Percentiles rank a stretch among this genome's conserved stretches.
phyloP scores from a whole-genome alignment of 1,140 invertebrate species.

The Drosophila kanapiae region DNA sequence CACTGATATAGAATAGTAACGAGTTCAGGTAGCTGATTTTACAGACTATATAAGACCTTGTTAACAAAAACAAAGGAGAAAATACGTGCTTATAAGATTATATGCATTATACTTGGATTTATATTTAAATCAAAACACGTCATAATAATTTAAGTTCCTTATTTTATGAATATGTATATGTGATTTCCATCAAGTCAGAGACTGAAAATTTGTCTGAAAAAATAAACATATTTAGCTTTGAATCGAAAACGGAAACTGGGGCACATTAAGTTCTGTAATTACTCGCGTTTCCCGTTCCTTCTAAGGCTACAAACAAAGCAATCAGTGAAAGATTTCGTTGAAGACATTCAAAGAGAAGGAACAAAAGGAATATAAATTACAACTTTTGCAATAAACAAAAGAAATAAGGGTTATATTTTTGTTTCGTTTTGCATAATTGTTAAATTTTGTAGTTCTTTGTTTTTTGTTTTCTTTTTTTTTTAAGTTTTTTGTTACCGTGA shows the following conservation, averaged over 20 bases:
- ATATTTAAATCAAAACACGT: not conserved
- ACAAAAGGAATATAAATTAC: slow-evolving; percentile 41
- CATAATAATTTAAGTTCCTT: not conserved
- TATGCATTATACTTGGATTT: not conserved
- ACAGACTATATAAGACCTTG: not conserved
- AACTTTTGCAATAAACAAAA: slow-evolving; percentile 36
- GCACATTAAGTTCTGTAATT: slow-evolving; percentile 1
- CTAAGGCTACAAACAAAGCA: slow-evolving; percentile 34
- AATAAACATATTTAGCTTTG: slow-evolving; percentile 8
- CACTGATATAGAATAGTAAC: not conserved
- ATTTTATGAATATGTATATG: not conserved
- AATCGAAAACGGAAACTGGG: slow-evolving; percentile 22
- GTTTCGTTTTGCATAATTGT: slow-evolving; percentile 50
- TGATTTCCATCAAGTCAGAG: not conserved
- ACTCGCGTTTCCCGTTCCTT: slow-evolving; percentile 14
- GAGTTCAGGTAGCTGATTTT: not conserved
- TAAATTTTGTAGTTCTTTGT: slow-evolving; percentile 67
- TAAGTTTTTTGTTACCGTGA: slow-evolving; percentile 86
- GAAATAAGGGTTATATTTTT: slow-evolving; percentile 27
- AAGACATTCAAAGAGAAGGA: slow-evolving; percentile 32
- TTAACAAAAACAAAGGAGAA: not conserved
- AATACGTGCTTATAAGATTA: not conserved
- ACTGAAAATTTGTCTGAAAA: slow-evolving; percentile 2
- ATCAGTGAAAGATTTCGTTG: slow-evolving; percentile 24
- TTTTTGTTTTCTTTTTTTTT: slow-evolving; percentile 45